Percentiles rank a stretch among this genome's conserved stretches.
phyloP scores from a whole-genome alignment of 2,888 invertebrate genomes.

The Silvanus unidentatus region DNA sequence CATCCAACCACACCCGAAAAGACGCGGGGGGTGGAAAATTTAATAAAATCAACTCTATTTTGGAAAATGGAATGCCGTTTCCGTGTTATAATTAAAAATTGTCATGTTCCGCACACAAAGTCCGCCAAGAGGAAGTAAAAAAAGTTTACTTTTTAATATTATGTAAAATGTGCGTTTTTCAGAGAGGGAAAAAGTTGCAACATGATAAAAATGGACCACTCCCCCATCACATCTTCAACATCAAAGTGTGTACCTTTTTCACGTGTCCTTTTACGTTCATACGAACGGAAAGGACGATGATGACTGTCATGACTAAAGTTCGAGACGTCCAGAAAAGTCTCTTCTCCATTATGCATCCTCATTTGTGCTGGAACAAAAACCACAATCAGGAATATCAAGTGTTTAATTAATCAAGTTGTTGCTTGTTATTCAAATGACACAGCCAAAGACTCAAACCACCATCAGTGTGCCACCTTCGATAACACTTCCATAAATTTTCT shows the following conservation, averaged over 20 bases:
- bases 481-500: no score
- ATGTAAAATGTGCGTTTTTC: no score
- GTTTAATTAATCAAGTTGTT: neutral
- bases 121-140: no score
- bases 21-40: no score
- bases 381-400: neutral
- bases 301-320: conserved; percentile 30
- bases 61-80: neutral
- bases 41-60: neutral
- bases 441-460: neutral
- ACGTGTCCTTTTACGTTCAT: conserved; percentile 39
- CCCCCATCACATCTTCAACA: no score
- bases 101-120: no score
- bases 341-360: conserved; percentile 46
- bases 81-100: neutral
- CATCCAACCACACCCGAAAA: no score
- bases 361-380: conserved; percentile 42
- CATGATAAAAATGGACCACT: no score
- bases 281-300: conserved; percentile 35
- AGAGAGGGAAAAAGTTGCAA: no score
- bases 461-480: neutral
- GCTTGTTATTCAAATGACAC: neutral
- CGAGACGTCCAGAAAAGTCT: conserved; percentile 38
- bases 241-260: conserved; percentile 40
- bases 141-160: no score